Evolutionary conservation across 1,140 invertebrate genomes (phyloP).

Genomic region (Parasteatoda tepidariorum): DNA sequence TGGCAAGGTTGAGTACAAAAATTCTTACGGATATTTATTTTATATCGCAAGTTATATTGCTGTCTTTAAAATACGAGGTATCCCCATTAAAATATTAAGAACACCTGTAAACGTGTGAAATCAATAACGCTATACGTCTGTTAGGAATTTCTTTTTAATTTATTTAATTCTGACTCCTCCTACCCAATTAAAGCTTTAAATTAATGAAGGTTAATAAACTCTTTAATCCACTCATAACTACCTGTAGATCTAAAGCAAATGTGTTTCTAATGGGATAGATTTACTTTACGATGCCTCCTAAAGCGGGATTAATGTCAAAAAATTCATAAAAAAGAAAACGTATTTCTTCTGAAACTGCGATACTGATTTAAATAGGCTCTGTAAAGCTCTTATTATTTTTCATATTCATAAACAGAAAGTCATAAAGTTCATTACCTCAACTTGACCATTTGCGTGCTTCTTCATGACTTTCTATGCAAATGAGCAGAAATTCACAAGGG

Average conservation of each 20-base stretch:
- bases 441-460: slow-evolving; percentile 5
- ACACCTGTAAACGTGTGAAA: too few species aligned
- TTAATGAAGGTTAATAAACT: slow-evolving; percentile 6
- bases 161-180: too few species aligned
- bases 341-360: background rate
- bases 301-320: background rate
- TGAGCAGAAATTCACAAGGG: background rate
- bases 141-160: too few species aligned
- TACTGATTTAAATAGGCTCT: slow-evolving; percentile 25
- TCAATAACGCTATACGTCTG: too few species aligned
- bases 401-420: background rate
- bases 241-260: background rate
- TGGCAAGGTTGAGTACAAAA: too few species aligned
- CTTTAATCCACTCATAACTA: background rate
- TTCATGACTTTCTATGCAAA: slow-evolving; percentile 31
- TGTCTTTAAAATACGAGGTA: too few species aligned
- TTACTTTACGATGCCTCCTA: background rate
- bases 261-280: slow-evolving; percentile 23
- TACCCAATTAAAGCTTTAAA: background rate
- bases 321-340: background rate
- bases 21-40: too few species aligned
- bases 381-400: background rate
- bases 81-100: too few species aligned
- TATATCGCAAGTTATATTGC: too few species aligned
- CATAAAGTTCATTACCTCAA: background rate